phyloP scores from a whole-genome alignment of 2,888 invertebrate species.

The Volucella inanis region DNA sequence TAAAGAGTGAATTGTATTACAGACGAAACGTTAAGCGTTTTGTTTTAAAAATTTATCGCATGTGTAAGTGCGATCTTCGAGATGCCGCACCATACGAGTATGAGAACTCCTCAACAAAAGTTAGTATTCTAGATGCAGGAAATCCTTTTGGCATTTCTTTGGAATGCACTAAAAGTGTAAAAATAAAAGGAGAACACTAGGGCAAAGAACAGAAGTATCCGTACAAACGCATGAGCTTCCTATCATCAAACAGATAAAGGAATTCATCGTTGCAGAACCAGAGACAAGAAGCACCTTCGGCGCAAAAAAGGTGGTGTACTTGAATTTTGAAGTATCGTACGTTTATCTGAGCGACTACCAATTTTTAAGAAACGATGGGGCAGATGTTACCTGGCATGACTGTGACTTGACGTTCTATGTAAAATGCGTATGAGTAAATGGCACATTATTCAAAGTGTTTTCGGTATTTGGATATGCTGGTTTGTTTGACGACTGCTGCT shows the following conservation, averaged over 20 bases:
- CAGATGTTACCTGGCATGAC: slow-evolving; percentile 62
- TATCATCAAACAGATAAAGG: background rate
- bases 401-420: slow-evolving; percentile 63
- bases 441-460: slow-evolving; percentile 46
- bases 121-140: too few relatives aligned
- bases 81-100: slow-evolving; percentile 19
- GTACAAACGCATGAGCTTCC: background rate
- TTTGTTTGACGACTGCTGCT: slow-evolving; percentile 28
- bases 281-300: background rate
- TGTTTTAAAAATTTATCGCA: slow-evolving; percentile 48
- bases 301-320: too few relatives aligned
- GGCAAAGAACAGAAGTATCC: too few relatives aligned
- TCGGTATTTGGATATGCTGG: slow-evolving; percentile 49
- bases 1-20: slow-evolving; percentile 66
- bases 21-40: slow-evolving; percentile 25
- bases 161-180: too few relatives aligned
- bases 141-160: too few relatives aligned
- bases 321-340: too few relatives aligned
- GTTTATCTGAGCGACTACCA: too few relatives aligned
- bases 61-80: background rate
- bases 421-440: slow-evolving; percentile 57
- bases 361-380: slow-evolving; percentile 33
- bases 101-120: too few relatives aligned
- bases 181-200: too few relatives aligned
- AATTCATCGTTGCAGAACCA: background rate